Evolutionary conservation across 2,113 vertebrate species (phyloP), one percentile per base, ranked within the genome.

Genomic region (Synchiropus splendidus): DNA sequence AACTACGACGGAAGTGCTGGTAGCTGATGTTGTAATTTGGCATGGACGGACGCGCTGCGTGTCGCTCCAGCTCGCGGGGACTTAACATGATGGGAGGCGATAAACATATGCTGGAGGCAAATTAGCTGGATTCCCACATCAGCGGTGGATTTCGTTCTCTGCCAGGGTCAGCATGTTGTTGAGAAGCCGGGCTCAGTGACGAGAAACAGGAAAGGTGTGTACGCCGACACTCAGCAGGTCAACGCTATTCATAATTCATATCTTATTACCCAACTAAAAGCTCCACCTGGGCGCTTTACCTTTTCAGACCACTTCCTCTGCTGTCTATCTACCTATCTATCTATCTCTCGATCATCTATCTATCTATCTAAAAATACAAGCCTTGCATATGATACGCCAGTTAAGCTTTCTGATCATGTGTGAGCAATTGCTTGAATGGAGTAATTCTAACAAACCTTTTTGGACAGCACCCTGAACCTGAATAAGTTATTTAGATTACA

Each of bases 91-190:
- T 57, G 55, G 32, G 54, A 44, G 55, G 56, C 67, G 61, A 61
- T 70, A 45, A 60, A 16, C 74, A 56, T 61, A 67, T 68, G 58
- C 54, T 36, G 18, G 58, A 47, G 64, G 55, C 64, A 71, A 64
- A 77, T 73, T 61, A 57, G 51, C 36, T 67, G 38, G 47, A 65
- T 62, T 53, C 58, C 47, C 41, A 47, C 52, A 37, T 14, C 49
- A 72, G 41, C 43, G n/a, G n/a, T n/a, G n/a, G n/a, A n/a, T n/a
- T n/a, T n/a, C n/a, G n/a, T 27, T 27, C 21, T 27, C 32, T 38
- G 36, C 48, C 15, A 8, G 45, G 21, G 4, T 27, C 41, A 56
- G 61, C 38, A 43, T 60, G 42, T 52, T 54, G 41, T 31, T 45
- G 43, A 9, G 18, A 21, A 48, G 58, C 58, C 38, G 6, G 54